phyloP scores from a whole-genome alignment of 2,113 vertebrate genomes.

The Nanorana parkeri region DNA sequence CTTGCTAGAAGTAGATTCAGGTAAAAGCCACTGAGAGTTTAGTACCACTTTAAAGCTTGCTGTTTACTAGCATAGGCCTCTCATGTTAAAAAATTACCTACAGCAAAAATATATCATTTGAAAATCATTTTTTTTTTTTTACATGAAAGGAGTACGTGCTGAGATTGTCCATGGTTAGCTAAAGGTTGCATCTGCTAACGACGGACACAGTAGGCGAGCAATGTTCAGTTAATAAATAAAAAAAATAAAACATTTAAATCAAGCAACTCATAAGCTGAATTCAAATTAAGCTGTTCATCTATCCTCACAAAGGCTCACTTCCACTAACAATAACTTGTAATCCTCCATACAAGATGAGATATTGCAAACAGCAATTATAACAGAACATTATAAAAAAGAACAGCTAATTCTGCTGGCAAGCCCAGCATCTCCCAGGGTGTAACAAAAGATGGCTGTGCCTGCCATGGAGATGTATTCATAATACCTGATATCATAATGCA shows the following conservation, averaged over 20 bases:
- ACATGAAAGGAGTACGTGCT: too few relatives aligned
- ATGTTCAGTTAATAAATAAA: slow-evolving; percentile 10
- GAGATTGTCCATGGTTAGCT: background rate
- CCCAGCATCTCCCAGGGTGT: background rate
- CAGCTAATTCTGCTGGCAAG: slow-evolving; percentile 9
- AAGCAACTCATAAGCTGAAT: background rate
- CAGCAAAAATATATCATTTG: too few relatives aligned
- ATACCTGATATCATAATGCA: slow-evolving; percentile 4
- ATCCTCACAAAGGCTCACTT: slow-evolving; percentile 23
- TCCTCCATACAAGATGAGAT: slow-evolving; percentile 35
- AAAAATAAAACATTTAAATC: background rate
- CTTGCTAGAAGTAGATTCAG: too few relatives aligned
- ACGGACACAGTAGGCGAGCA: background rate
- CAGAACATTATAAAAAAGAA: background rate
- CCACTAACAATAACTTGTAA: slow-evolving; percentile 44
- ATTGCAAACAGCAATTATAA: slow-evolving; percentile 34
- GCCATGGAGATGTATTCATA: background rate
- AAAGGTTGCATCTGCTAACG: background rate
- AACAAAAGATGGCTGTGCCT: slow-evolving; percentile 1
- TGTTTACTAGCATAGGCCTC: too few relatives aligned
- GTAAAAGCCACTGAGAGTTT: too few relatives aligned
- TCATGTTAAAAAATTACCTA: too few relatives aligned
- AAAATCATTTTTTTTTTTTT: too few relatives aligned
- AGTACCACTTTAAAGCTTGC: background rate
- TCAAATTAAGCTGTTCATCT: slow-evolving; percentile 36